Percentiles rank a stretch among this genome's conserved stretches.
These are phyloP conservation scores for Coranthus polyacanthus DNA, from an alignment of 2,797 vertebrate species.

Conservation along the genomic window DNA sequence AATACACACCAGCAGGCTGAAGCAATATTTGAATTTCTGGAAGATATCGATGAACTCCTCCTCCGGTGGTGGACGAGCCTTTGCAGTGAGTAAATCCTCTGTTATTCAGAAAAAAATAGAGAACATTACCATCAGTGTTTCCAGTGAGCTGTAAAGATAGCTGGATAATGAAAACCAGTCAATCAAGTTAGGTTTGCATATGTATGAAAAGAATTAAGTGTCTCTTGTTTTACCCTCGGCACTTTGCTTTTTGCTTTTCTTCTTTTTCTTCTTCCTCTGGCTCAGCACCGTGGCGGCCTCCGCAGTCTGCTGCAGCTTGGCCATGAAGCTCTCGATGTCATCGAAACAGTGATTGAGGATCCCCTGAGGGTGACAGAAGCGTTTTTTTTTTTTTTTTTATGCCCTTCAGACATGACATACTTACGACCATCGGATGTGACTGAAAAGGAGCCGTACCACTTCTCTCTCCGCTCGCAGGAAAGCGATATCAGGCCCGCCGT, in stretches of 20 bases:
- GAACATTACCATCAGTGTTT: not conserved
- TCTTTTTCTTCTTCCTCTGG: conserved; percentile 88
- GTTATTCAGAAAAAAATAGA: conserved; percentile 7
- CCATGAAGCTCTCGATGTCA: conserved; percentile 90
- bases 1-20: conserved; percentile 90
- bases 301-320: conserved; percentile 88
- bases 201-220: not conserved
- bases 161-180: too few species aligned
- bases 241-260: conserved; percentile 85
- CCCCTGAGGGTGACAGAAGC: conserved; percentile 75
- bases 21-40: conserved; percentile 93
- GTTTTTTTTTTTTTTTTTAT: conserved; percentile 10
- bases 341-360: conserved; percentile 93
- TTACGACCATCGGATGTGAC: not conserved
- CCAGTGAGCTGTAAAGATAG: not conserved
- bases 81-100: conserved; percentile 86
- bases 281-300: conserved; percentile 87
- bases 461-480: conserved; percentile 84
- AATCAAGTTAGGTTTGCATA: too few species aligned
- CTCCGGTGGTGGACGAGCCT: conserved; percentile 85
- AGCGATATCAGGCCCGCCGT: conserved; percentile 71
- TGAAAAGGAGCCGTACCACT: conserved; percentile 74
- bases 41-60: conserved; percentile 88
- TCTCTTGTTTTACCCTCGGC: conserved; percentile 79
- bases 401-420: not conserved